These are phyloP conservation scores for Ceramica pisi DNA, from an alignment of 2,888 invertebrate species.

Conservation along the genomic window DNA sequence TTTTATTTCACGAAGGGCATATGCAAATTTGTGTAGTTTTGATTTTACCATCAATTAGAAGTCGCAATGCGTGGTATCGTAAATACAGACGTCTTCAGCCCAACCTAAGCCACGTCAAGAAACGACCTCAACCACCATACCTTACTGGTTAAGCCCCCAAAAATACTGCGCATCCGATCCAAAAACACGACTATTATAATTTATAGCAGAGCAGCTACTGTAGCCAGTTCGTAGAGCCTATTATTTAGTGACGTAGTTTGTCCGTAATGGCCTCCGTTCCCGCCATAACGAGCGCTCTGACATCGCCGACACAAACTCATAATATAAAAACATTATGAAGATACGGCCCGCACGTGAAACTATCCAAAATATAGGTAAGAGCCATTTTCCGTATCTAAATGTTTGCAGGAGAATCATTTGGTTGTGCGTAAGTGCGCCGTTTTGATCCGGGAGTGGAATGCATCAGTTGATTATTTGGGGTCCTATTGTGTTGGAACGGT, in stretches of 20 bases:
- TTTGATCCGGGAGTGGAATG: constrained; percentile 43
- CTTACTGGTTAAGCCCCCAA: constrained; percentile 27
- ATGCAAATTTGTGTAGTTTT: no score
- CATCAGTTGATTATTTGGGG: constrained; percentile 50
- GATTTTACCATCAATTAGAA: no score
- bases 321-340: constrained; percentile 66
- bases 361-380: constrained; percentile 58
- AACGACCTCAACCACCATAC: constrained; percentile 4
- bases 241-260: constrained; percentile 77
- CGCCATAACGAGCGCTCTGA: constrained; percentile 70
- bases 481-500: constrained; percentile 30
- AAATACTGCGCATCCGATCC: constrained; percentile 50
- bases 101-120: background rate
- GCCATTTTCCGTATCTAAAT: constrained; percentile 65
- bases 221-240: constrained; percentile 64
- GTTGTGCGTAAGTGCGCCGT: constrained; percentile 52
- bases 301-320: constrained; percentile 63
- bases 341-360: constrained; percentile 55
- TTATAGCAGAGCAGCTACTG: constrained; percentile 47
- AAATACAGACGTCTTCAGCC: background rate
- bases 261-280: constrained; percentile 72
- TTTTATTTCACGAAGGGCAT: no score
- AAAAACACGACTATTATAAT: constrained; percentile 56
- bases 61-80: background rate
- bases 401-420: constrained; percentile 53